Evolutionary conservation across 2,888 invertebrate genomes (phyloP).

Genomic region (Gerris lacustris): DNA sequence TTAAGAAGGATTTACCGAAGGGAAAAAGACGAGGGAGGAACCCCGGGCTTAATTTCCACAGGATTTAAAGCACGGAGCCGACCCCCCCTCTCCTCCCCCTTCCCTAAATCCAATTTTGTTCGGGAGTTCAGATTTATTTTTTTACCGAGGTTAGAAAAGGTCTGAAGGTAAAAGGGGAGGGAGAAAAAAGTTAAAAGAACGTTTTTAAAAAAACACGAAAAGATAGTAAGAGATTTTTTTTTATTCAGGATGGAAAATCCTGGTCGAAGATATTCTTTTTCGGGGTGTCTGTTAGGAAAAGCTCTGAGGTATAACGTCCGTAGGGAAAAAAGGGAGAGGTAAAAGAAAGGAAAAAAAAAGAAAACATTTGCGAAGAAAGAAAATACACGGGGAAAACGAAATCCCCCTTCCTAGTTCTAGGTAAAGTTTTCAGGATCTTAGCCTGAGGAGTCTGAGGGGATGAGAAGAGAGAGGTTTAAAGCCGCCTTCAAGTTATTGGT

Average conservation of each 20-base stretch:
- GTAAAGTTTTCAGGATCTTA: slow-evolving; percentile 3
- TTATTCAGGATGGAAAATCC: not conserved
- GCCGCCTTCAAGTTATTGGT: slow-evolving; percentile 5
- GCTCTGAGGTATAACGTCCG: not conserved
- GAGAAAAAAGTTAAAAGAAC: not conserved
- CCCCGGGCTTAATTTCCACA: not conserved
- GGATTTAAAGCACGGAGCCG: not conserved
- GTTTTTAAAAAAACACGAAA: not conserved
- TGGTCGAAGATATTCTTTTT: not conserved
- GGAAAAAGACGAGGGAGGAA: not conserved
- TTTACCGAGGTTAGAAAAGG: not conserved
- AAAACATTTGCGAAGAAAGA: not conserved
- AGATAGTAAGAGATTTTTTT: not conserved
- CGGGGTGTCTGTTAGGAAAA: not conserved
- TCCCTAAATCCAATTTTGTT: not conserved
- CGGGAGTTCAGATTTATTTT: not conserved
- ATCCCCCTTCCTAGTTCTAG: not conserved
- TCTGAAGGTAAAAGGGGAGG: not conserved
- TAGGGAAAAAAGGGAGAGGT: not conserved
- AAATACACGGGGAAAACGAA: not conserved
- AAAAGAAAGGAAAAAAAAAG: not conserved
- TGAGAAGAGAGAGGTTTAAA: not conserved
- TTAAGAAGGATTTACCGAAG: not conserved
- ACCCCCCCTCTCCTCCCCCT: not conserved
- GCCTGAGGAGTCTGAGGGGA: not conserved